Percentiles rank a stretch among this genome's conserved stretches.
Evolutionary conservation across 2,113 vertebrate species (phyloP).

Genomic region (Forbesichthys agassizii): DNA sequence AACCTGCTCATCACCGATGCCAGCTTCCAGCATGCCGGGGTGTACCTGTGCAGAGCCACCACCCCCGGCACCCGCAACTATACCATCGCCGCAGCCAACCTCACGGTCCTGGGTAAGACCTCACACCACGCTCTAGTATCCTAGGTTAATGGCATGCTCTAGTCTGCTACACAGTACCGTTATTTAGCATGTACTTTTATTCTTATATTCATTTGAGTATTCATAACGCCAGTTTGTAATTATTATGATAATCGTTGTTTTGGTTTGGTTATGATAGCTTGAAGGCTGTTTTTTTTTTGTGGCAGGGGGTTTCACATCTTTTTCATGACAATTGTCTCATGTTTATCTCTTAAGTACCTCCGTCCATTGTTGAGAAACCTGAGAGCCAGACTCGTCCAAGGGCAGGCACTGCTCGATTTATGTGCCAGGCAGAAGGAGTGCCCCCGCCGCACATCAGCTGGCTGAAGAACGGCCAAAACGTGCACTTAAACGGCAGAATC

Average conservation of each 20-base stretch:
- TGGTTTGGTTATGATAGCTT: no score
- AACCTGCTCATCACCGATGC: slow-evolving; percentile 90
- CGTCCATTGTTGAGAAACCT: slow-evolving; percentile 89
- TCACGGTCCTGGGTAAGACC: slow-evolving; percentile 85
- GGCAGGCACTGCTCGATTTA: slow-evolving; percentile 94
- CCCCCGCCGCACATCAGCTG: slow-evolving; percentile 89
- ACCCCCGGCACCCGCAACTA: slow-evolving; percentile 94
- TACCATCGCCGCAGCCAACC: slow-evolving; percentile 85
- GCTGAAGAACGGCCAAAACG: slow-evolving; percentile 91
- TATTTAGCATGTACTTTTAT: not conserved
- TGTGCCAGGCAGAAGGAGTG: slow-evolving; percentile 91
- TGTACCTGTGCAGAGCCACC: slow-evolving; percentile 92
- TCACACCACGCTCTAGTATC: not conserved
- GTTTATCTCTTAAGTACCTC: slow-evolving; percentile 79
- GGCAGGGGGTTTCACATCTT: not conserved
- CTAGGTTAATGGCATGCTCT: not conserved
- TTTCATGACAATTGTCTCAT: not conserved
- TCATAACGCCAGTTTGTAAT: no score
- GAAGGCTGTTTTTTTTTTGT: no score
- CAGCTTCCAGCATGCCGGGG: slow-evolving; percentile 83
- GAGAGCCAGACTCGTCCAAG: slow-evolving; percentile 95
- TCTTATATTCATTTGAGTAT: no score
- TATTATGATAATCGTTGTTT: no score
- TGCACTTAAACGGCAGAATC: slow-evolving; percentile 94
- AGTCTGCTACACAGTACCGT: not conserved